Evolutionary conservation across 2,888 invertebrate genomes (phyloP).

Genomic region (Ennomos erosarius): DNA sequence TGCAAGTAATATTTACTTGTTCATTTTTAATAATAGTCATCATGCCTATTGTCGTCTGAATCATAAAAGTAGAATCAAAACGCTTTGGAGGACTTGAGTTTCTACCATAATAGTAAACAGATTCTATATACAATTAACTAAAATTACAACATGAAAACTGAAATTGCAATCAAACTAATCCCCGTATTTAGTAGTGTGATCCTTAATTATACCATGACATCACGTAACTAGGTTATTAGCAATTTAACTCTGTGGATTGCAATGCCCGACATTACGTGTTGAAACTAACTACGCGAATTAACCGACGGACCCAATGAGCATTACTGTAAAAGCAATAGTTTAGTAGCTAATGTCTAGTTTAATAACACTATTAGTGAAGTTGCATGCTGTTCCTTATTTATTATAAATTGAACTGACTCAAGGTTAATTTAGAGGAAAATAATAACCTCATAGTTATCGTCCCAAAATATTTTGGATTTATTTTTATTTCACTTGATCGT

Average conservation of each 20-base stretch:
- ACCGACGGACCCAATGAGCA: conserved; percentile 24
- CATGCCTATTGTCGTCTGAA: too few species aligned
- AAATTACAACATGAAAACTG: not conserved
- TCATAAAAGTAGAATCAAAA: too few species aligned
- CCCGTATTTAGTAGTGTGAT: not conserved
- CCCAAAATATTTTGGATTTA: too few species aligned
- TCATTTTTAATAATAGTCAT: too few species aligned
- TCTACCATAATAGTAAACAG: too few species aligned
- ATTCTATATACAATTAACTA: not conserved
- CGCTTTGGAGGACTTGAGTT: too few species aligned
- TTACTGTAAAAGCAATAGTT: conserved; percentile 15
- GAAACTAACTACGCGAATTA: conserved; percentile 30
- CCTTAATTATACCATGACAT: conserved; percentile 17
- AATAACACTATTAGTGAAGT: not conserved
- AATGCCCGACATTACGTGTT: conserved; percentile 32
- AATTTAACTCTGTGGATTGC: conserved; percentile 29
- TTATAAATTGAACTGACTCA: not conserved
- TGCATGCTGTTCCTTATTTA: not conserved
- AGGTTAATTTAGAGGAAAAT: too few species aligned
- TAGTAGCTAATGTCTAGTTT: conserved; percentile 5
- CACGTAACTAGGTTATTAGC: conserved; percentile 9
- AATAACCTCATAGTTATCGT: too few species aligned
- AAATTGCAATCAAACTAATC: conserved; percentile 1
- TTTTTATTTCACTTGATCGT: too few species aligned
- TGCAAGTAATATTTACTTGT: too few species aligned